These are phyloP conservation scores for Luehdorfia chinensis DNA, from an alignment of 1,140 invertebrate species.

Conservation along the genomic window DNA sequence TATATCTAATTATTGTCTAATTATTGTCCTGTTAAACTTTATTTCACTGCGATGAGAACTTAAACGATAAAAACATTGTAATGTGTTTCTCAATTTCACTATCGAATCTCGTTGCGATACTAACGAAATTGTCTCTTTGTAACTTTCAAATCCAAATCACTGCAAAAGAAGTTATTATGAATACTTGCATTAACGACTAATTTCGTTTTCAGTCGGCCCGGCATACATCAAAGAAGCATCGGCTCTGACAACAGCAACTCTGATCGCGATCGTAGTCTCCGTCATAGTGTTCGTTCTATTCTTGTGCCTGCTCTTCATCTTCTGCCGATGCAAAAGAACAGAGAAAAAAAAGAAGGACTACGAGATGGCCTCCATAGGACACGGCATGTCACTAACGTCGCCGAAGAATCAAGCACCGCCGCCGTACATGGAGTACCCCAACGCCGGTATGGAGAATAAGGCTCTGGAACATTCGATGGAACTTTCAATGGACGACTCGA, in stretches of 20 bases:
- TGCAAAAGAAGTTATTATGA: too few relatives aligned
- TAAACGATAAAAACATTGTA: too few relatives aligned
- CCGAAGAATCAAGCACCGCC: slow-evolving; percentile 89
- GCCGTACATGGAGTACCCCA: slow-evolving; percentile 84
- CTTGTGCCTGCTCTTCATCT: slow-evolving; percentile 86
- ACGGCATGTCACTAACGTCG: slow-evolving; percentile 81
- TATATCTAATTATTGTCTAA: too few relatives aligned
- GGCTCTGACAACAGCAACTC: slow-evolving; percentile 84
- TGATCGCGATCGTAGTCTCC: slow-evolving; percentile 89
- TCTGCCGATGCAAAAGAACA: slow-evolving; percentile 90
- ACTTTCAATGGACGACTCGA: slow-evolving; percentile 88
- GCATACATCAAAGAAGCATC: slow-evolving; percentile 88
- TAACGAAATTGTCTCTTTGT: too few relatives aligned
- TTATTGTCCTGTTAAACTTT: too few relatives aligned
- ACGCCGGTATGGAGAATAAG: slow-evolving; percentile 93
- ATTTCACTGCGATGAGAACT: too few relatives aligned
- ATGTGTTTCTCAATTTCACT: too few relatives aligned
- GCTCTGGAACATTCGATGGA: slow-evolving; percentile 92
- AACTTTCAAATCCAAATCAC: too few relatives aligned
- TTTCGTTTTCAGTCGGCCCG: slow-evolving; percentile 83
- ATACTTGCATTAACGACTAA: too few relatives aligned
- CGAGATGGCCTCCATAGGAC: slow-evolving; percentile 91
- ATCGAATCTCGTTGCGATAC: too few relatives aligned
- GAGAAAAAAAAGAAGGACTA: slow-evolving; percentile 93
- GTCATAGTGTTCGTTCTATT: slow-evolving; percentile 89